phyloP scores from a whole-genome alignment of 2,797 vertebrate genomes.

The Orestias chungarensis region DNA sequence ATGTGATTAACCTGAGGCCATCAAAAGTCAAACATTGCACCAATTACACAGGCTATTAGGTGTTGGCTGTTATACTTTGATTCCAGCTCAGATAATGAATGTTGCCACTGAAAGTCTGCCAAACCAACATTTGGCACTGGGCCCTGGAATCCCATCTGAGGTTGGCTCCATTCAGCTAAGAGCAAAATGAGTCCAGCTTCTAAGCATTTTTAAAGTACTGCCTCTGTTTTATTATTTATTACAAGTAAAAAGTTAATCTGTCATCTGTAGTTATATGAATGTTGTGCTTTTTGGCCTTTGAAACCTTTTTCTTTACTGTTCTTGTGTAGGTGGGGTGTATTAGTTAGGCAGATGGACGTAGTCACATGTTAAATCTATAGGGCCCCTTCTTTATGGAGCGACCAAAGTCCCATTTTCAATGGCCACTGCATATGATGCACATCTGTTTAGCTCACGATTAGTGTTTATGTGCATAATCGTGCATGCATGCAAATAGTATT shows the following conservation, averaged over 20 bases:
- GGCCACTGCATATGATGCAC: slow-evolving; percentile 24
- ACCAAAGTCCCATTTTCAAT: slow-evolving; percentile 37
- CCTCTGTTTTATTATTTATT: slow-evolving; percentile 6
- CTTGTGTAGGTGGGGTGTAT: not conserved
- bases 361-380: slow-evolving; percentile 40
- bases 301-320: not conserved
- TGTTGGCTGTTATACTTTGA: slow-evolving; percentile 26
- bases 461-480: not conserved
- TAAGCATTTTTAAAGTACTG: slow-evolving; percentile 12
- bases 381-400: slow-evolving; percentile 32
- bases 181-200: slow-evolving; percentile 20
- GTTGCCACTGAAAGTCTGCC: slow-evolving; percentile 33
- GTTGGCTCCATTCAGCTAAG: slow-evolving; percentile 15
- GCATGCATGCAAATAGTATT: not conserved
- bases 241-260: slow-evolving; percentile 1
- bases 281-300: not conserved
- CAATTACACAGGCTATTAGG: slow-evolving; percentile 7
- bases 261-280: slow-evolving; percentile 7
- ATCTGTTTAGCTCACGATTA: slow-evolving; percentile 21
- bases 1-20: not conserved
- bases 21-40: slow-evolving; percentile 12
- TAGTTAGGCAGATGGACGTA: slow-evolving; percentile 20
- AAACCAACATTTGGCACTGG: slow-evolving; percentile 46
- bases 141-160: slow-evolving; percentile 34
- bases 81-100: slow-evolving; percentile 38